phyloP scores from a whole-genome alignment of 2,888 invertebrate species.

The Mythimna lalbum region DNA sequence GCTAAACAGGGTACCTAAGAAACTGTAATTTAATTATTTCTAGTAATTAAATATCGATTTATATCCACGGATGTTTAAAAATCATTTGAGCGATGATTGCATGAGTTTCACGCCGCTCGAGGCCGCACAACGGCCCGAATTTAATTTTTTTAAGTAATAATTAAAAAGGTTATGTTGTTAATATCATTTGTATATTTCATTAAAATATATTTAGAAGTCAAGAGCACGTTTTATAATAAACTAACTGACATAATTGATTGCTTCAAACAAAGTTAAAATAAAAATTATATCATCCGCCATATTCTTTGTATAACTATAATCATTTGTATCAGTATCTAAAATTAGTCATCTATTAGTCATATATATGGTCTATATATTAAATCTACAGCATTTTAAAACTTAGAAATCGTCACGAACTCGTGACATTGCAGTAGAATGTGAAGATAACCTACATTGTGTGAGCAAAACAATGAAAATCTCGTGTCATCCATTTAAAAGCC shows the following conservation, averaged over 20 bases:
- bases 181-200: slow-evolving; percentile 64
- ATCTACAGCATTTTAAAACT: neutral
- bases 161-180: slow-evolving; percentile 53
- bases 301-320: neutral
- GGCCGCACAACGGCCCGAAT: slow-evolving; percentile 27
- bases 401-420: slow-evolving; percentile 31
- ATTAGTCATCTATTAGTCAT: too few species aligned
- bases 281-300: slow-evolving; percentile 5
- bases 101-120: slow-evolving; percentile 34
- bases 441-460: slow-evolving; percentile 7
- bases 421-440: slow-evolving; percentile 3
- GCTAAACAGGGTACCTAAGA: slow-evolving; percentile 63
- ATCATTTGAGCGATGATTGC: slow-evolving; percentile 42
- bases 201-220: slow-evolving; percentile 46
- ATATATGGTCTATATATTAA: neutral
- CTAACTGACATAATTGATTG: neutral
- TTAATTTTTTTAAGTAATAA: slow-evolving; percentile 48
- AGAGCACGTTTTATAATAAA: slow-evolving; percentile 51
- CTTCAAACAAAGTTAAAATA: neutral
- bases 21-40: slow-evolving; percentile 60
- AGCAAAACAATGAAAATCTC: slow-evolving; percentile 6
- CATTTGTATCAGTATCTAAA: neutral
- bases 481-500: neutral
- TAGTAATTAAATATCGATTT: slow-evolving; percentile 63
- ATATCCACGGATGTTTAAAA: slow-evolving; percentile 28